Percentiles rank a stretch among this genome's conserved stretches.
Evolutionary conservation across 2,888 invertebrate species (phyloP).

Genomic region (Liodrosophila aerea): DNA sequence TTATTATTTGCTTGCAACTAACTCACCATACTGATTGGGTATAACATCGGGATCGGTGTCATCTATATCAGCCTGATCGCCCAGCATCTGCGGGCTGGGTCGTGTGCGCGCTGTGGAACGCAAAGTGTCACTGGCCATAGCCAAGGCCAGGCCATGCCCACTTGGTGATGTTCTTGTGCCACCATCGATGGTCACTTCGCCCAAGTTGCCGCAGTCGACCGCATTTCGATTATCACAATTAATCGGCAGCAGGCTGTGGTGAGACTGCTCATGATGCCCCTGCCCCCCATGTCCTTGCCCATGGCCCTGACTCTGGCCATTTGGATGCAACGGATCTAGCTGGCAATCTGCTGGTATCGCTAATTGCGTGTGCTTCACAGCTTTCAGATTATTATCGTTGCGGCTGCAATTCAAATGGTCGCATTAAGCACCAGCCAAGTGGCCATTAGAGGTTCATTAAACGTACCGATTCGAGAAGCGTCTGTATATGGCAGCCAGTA

Average conservation of each 20-base stretch:
- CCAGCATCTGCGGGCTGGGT: conserved; percentile 82
- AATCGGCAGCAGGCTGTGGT: conserved; percentile 80
- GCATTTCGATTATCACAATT: conserved; percentile 73
- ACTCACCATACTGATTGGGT: conserved; percentile 93
- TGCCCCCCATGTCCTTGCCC: conserved; percentile 30
- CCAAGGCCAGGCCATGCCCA: conserved; percentile 45
- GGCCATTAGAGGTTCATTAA: conserved; percentile 20
- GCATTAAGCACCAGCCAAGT: conserved; percentile 25
- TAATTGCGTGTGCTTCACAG: conserved; percentile 82
- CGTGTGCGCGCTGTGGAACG: conserved; percentile 76
- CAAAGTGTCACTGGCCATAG: conserved; percentile 82
- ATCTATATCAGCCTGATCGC: conserved; percentile 82
- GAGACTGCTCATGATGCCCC: conserved; percentile 72
- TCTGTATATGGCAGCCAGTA: conserved; percentile 88
- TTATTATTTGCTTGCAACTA: no score
- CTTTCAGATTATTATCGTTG: conserved; percentile 82
- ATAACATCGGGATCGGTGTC: conserved; percentile 94
- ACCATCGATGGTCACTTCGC: conserved; percentile 80
- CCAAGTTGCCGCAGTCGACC: conserved; percentile 67
- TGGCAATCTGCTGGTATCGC: conserved; percentile 83
- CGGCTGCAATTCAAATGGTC: conserved; percentile 77
- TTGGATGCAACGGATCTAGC: conserved; percentile 82
- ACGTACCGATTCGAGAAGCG: conserved; percentile 84
- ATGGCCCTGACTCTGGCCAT: conserved; percentile 62
- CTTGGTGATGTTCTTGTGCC: conserved; percentile 61